Evolutionary conservation across 1,140 invertebrate genomes (phyloP), one percentile per base, ranked within the genome.

Genomic region (Papilio glaucus): DNA sequence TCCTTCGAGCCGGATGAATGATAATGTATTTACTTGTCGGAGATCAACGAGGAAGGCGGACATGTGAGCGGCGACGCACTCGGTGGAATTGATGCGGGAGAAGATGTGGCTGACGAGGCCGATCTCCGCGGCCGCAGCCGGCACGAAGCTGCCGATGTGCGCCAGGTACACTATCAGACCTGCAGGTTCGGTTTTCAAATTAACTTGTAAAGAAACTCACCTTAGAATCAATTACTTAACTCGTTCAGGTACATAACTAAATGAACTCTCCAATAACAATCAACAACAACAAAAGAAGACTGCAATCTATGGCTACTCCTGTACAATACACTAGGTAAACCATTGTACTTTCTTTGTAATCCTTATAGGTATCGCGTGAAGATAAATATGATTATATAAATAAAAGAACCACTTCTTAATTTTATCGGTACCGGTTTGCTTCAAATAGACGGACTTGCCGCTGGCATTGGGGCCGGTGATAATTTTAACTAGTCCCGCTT

Each of bases 361-460:
- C n/a, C n/a, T n/a, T n/a, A n/a, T n/a, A n/a, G n/a, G n/a, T n/a
- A n/a, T n/a, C n/a, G n/a, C n/a, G n/a, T n/a, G n/a, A n/a, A n/a
- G n/a, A n/a, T n/a, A n/a, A n/a, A n/a, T n/a, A n/a, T n/a, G n/a
- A n/a, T n/a, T n/a, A n/a, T n/a, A n/a, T n/a, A n/a, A n/a, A n/a
- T n/a, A n/a, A n/a, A n/a, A n/a, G n/a, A n/a, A n/a, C n/a, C n/a
- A n/a, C n/a, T n/a, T n/a, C n/a, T n/a, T n/a, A n/a, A n/a, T n/a
- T n/a, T n/a, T n/a, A n/a, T n/a, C n/a, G n/a, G 81, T 38, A 91
- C 88, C 92, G 33, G 96, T 94, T 91, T 98, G 97, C 92, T 98
- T 98, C 77, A 99, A 93, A 85, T 98, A 99, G 26, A 98, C 95
- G 79, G 97, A 98, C 92, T 99, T 99, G 0, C 98, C 98, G 85